Conservation (phyloP, 2,797 vertebrate species). For the Leucoraja ocellata region DNA sequence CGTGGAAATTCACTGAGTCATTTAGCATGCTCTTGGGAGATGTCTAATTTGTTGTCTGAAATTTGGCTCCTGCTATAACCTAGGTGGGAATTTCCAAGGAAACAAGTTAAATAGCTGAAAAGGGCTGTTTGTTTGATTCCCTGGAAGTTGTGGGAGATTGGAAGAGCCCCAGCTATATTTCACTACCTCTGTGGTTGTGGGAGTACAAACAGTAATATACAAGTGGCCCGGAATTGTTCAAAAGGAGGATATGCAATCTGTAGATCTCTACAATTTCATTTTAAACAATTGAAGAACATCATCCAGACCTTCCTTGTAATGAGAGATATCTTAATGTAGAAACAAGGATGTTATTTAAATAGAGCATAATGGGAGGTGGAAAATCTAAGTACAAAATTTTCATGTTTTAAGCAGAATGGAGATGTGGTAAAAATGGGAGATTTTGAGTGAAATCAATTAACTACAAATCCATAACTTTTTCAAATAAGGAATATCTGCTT, state of each 20-base stretch:
- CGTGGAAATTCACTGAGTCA: conserved; percentile 16
- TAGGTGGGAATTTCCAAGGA: background rate
- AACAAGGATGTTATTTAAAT: background rate
- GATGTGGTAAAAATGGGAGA: background rate
- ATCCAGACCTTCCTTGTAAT: background rate
- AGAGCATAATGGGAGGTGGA: background rate
- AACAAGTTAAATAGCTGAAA: background rate
- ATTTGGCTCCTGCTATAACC: background rate
- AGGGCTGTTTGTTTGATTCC: background rate
- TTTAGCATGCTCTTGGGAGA: background rate
- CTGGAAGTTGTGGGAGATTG: background rate
- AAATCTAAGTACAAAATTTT: background rate
- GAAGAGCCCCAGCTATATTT: background rate
- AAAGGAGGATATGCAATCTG: background rate
- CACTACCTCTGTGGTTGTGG: background rate
- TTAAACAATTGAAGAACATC: background rate
- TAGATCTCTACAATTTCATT: background rate
- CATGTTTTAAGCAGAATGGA: background rate
- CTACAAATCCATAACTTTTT: background rate
- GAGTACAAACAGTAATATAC: background rate
- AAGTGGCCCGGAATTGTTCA: background rate
- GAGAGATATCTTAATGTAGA: background rate
- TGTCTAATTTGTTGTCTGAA: background rate
- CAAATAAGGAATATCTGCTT: background rate
- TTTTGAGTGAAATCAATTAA: background rate